phyloP scores from a whole-genome alignment of 2,113 vertebrate species.

The Calonectris borealis region DNA sequence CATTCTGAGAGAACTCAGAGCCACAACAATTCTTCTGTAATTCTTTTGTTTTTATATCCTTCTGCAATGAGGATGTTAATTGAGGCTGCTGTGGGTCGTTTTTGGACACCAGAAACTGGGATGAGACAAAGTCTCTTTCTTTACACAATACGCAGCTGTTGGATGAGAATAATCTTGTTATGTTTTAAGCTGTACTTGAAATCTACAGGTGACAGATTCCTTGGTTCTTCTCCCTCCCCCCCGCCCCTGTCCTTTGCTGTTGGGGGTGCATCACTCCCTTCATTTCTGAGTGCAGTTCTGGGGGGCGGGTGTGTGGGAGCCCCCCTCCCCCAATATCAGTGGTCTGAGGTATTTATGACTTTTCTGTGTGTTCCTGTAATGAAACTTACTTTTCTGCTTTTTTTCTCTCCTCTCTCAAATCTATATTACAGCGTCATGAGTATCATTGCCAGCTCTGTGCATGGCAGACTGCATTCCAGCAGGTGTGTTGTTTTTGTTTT shows the following conservation, averaged over 20 bases:
- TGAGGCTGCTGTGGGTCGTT: not conserved
- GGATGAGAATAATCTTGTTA: not conserved
- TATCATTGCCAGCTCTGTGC: not conserved
- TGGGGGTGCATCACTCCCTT: not conserved
- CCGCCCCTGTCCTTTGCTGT: fast-evolving
- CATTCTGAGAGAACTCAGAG: not conserved
- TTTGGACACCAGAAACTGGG: not conserved
- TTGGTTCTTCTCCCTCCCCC: not conserved
- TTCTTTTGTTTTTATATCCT: not conserved
- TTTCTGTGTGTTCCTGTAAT: not conserved
- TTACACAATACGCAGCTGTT: not conserved
- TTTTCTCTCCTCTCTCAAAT: not conserved
- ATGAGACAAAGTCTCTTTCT: not conserved
- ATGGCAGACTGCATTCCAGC: not conserved
- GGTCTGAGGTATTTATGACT: not conserved
- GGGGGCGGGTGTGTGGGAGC: too few relatives aligned
- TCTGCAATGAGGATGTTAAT: not conserved
- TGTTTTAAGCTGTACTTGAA: not conserved
- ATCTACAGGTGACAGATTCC: not conserved
- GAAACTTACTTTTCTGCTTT: not conserved
- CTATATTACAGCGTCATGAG: fast-evolving
- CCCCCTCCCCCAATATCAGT: not conserved
- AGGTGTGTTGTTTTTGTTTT: conserved; percentile 47
- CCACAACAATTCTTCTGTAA: not conserved
- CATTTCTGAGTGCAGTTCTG: not conserved